phyloP scores from a whole-genome alignment of 1,140 invertebrate species.

The Sarcophaga peregrina region DNA sequence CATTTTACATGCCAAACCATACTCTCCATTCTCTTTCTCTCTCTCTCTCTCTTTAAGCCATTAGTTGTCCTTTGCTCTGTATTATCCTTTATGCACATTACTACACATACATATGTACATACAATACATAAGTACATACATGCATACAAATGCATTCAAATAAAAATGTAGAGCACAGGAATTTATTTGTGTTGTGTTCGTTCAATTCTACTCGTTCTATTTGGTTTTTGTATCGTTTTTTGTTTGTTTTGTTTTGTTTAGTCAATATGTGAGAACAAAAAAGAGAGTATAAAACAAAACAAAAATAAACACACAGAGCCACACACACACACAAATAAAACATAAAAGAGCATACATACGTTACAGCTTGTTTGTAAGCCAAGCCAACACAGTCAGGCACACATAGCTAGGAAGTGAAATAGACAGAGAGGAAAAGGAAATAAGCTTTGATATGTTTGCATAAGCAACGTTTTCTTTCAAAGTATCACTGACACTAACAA shows the following conservation, averaged over 20 bases:
- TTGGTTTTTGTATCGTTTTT: neutral
- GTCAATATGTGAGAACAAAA: neutral
- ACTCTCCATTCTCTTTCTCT: neutral
- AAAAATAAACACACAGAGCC: no score
- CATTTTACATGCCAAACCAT: neutral
- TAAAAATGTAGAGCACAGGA: neutral
- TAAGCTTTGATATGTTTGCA: slow-evolving; percentile 22
- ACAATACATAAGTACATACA: neutral
- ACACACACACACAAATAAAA: no score
- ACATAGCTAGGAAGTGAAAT: no score
- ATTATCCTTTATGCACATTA: neutral
- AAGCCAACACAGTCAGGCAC: no score
- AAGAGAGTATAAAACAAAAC: neutral
- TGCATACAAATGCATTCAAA: neutral
- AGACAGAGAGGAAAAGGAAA: neutral
- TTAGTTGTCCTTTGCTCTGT: neutral
- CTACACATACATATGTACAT: neutral
- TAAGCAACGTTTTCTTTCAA: neutral
- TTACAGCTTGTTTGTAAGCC: no score
- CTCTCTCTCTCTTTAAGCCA: no score
- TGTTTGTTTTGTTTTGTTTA: neutral
- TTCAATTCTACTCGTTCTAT: no score
- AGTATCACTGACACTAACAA: slow-evolving; percentile 13
- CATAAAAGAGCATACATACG: no score
- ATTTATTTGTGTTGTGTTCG: neutral